phyloP scores from a whole-genome alignment of 2,888 invertebrate genomes.

The Hirtodrosophila confusa region DNA sequence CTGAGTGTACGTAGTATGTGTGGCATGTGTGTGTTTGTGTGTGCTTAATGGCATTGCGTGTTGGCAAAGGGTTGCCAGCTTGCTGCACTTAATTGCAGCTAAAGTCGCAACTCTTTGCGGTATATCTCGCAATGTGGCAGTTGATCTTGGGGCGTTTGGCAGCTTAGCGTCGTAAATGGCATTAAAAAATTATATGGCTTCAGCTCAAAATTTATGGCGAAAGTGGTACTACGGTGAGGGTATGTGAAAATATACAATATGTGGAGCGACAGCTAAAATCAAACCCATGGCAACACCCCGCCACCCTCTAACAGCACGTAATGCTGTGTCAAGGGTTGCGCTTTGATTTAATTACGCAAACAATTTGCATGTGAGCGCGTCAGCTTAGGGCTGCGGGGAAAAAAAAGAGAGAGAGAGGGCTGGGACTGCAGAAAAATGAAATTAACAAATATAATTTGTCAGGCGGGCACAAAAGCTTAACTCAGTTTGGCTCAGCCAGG shows the following conservation, averaged over 20 bases:
- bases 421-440: conserved; percentile 31
- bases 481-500: conserved; percentile 7
- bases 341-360: conserved; percentile 57
- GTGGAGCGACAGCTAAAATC: conserved; percentile 9
- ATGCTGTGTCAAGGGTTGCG: conserved; percentile 55
- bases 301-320: conserved; percentile 2
- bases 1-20: no score
- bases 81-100: conserved; percentile 56
- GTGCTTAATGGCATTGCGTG: conserved; percentile 53
- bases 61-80: conserved; percentile 49
- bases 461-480: conserved; percentile 37
- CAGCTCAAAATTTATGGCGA: no score
- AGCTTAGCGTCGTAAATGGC: conserved; percentile 55
- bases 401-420: not conserved
- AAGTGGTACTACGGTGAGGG: conserved; percentile 2
- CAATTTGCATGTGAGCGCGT: conserved; percentile 37
- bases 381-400: no score
- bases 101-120: conserved; percentile 50
- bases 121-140: conserved; percentile 18
- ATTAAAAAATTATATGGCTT: conserved; percentile 24
- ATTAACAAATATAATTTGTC: conserved; percentile 58
- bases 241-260: conserved; percentile 29
- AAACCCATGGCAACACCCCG: conserved; percentile 9
- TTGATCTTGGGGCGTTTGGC: conserved; percentile 52
- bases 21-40: conserved; percentile 18